Percentiles rank a stretch among this genome's conserved stretches.
These are phyloP conservation scores for Drosophila fulvimacula DNA, from an alignment of 2,888 invertebrate species.

Conservation along the genomic window DNA sequence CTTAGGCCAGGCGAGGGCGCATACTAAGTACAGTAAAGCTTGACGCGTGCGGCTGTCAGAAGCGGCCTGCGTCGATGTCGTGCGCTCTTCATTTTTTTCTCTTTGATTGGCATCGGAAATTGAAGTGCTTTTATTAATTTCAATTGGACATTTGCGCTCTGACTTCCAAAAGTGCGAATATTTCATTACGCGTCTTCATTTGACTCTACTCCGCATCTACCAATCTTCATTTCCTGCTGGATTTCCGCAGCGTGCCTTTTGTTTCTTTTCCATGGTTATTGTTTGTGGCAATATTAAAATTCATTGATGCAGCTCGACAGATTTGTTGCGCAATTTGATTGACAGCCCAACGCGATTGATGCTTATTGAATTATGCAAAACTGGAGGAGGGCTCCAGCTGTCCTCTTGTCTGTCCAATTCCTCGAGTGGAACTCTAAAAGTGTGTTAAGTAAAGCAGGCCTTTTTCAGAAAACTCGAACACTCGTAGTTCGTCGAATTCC, in stretches of 20 bases:
- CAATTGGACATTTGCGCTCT: slow-evolving; percentile 50
- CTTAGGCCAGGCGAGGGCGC: slow-evolving; percentile 45
- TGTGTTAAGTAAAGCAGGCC: background rate
- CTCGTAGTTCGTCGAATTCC: background rate
- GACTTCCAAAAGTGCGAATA: slow-evolving; percentile 44
- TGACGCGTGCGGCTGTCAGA: slow-evolving; percentile 68
- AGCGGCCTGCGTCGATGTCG: slow-evolving; percentile 6
- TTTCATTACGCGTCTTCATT: slow-evolving; percentile 59
- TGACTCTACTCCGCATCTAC: slow-evolving; percentile 50
- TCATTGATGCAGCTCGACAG: slow-evolving; percentile 54
- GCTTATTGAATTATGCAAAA: slow-evolving; percentile 71
- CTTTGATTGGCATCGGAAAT: slow-evolving; percentile 81
- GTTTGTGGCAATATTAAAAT: slow-evolving; percentile 68
- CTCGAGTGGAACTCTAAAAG: background rate
- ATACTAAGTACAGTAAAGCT: slow-evolving; percentile 69
- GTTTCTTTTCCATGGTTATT: slow-evolving; percentile 28
- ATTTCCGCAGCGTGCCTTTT: slow-evolving; percentile 43
- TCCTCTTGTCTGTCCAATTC: background rate
- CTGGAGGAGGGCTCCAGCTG: background rate
- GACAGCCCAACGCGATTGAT: slow-evolving; percentile 69
- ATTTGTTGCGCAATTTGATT: slow-evolving; percentile 64
- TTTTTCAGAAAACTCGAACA: too few species aligned
- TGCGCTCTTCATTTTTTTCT: slow-evolving; percentile 44
- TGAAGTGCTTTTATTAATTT: slow-evolving; percentile 81
- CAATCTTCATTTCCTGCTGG: slow-evolving; percentile 11